phyloP scores from a whole-genome alignment of 2,797 vertebrate species.

The Hippopotamyrus pictus region DNA sequence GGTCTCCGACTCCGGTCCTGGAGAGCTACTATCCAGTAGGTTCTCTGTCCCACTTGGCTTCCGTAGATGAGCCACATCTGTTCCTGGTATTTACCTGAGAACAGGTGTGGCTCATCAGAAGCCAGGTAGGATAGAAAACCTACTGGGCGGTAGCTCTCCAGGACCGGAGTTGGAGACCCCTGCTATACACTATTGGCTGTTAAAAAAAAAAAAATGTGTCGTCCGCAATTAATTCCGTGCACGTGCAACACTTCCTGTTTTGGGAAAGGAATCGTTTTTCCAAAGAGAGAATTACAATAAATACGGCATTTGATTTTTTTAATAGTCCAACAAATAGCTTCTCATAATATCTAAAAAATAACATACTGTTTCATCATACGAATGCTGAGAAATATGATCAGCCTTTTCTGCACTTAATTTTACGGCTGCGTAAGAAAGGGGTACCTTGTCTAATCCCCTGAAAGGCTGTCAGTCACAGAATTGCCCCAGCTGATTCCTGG shows the following conservation, averaged over 20 bases:
- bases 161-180: too few relatives aligned
- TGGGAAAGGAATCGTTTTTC: neutral
- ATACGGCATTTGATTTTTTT: neutral
- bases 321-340: neutral
- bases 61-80: too few relatives aligned
- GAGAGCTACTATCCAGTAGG: too few relatives aligned
- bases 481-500: conserved; percentile 4
- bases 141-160: too few relatives aligned
- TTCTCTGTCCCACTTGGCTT: too few relatives aligned
- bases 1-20: too few relatives aligned
- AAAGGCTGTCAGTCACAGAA: neutral
- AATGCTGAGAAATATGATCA: neutral
- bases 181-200: neutral
- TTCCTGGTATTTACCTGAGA: too few relatives aligned
- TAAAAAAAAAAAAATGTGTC: neutral
- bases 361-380: neutral
- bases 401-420: neutral
- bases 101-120: too few relatives aligned
- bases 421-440: neutral
- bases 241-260: neutral
- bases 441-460: neutral
- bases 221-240: neutral
- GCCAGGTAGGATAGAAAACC: too few relatives aligned
- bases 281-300: neutral
- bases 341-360: neutral